Evolutionary conservation across 2,797 vertebrate genomes (phyloP), one percentile per base, ranked within the genome.

Genomic region (Mallotus villosus): DNA sequence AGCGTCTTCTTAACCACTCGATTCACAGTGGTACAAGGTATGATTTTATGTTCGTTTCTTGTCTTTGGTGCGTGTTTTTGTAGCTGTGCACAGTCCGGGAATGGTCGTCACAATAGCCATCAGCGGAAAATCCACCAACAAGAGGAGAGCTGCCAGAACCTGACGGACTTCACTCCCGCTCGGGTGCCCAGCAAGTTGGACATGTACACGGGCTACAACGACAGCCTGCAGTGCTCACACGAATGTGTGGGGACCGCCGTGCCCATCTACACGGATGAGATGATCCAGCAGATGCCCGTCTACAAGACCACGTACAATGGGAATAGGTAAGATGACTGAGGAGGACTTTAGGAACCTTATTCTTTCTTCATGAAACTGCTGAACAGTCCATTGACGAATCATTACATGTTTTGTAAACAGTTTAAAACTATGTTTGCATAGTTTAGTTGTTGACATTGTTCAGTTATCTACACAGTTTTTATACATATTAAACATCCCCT

Each of bases 151-250:
- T 99, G 97, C 91, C 97, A 99, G 87, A 99, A 99, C 85, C 89
- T 99, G 90, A 99, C 97, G 0, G 97, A 98, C 91, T 99, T 99
- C 84, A 95, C 97, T 2, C 94, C 97, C 0, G 95, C 96, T 27
- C 93, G 97, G 1, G 97, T 97, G 80, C 94, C 97, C 88, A 98
- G 97, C 85, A 95, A 94, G 87, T 92, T 99, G 92, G 97, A 99
- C 92, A 98, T 99, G 80, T 99, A 98, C 93, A 97, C 97, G 62
- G 97, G 97, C 92, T 99, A 99, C 91, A 98, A 97, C 0, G 97
- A 99, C 91, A 97, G 95, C 70, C 92, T 99, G 78, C 97, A 98
- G 91, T 98, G 97, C 87, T 97, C 97, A 1, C 97, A 98, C 3
- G 97, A 99, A 92, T 99, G 97, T 4, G 95, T 98, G 41, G 92